Evolutionary conservation across 1,140 invertebrate genomes (phyloP).

Genomic region (Branchinecta lindahli): DNA sequence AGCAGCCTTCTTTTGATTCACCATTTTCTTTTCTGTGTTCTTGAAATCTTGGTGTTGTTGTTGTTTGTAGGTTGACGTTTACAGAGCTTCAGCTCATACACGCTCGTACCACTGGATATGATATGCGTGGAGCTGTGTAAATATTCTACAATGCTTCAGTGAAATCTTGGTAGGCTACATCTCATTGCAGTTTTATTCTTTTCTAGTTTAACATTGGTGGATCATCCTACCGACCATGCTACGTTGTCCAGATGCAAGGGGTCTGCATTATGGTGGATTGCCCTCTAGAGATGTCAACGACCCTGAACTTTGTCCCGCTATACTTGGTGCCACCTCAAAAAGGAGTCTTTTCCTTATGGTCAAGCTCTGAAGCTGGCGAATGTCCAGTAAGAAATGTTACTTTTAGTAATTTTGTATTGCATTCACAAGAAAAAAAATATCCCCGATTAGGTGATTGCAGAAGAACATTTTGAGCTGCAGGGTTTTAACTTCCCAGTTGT

Average conservation of each 20-base stretch:
- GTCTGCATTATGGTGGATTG: background rate
- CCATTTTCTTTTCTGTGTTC: too few relatives aligned
- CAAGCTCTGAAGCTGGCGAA: background rate
- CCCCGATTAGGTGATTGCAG: background rate
- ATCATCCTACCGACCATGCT: background rate
- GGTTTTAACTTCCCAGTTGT: background rate
- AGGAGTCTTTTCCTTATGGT: background rate
- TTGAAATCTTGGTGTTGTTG: too few relatives aligned
- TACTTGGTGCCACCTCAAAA: background rate
- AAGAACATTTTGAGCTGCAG: background rate
- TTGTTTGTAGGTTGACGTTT: too few relatives aligned
- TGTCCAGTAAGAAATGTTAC: background rate
- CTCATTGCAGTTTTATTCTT: background rate
- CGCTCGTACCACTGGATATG: too few relatives aligned
- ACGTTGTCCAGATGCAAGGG: background rate
- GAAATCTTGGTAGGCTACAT: too few relatives aligned
- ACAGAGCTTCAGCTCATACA: too few relatives aligned
- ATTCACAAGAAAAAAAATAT: background rate
- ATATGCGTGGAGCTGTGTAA: too few relatives aligned
- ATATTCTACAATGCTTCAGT: too few relatives aligned
- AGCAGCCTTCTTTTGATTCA: too few relatives aligned
- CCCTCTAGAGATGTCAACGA: background rate
- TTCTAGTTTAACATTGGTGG: background rate
- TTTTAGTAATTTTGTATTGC: background rate
- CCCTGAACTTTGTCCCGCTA: background rate